Evolutionary conservation across 2,888 invertebrate species (phyloP).

Genomic region (Mythimna albipuncta): DNA sequence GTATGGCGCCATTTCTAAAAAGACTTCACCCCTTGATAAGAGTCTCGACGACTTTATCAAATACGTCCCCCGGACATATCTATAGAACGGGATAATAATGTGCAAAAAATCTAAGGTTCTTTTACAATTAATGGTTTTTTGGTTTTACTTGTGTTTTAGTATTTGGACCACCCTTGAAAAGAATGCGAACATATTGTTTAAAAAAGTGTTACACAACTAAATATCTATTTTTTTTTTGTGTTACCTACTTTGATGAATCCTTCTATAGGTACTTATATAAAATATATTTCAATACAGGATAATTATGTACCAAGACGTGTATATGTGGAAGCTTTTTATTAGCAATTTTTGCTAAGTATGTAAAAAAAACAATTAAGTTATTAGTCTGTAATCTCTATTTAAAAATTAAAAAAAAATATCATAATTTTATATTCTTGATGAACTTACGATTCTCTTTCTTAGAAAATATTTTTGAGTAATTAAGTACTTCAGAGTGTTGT

Average conservation of each 20-base stretch:
- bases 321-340: no score
- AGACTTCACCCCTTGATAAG: constrained; percentile 86
- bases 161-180: constrained; percentile 77
- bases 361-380: no score
- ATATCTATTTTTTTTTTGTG: neutral
- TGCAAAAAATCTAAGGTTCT: constrained; percentile 85
- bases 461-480: no score
- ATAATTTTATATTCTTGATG: neutral
- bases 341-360: no score
- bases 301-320: no score
- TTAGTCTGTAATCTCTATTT: no score
- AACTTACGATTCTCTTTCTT: neutral
- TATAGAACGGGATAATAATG: constrained; percentile 77
- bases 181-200: constrained; percentile 35
- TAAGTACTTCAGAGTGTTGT: no score
- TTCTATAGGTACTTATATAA: no score
- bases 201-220: constrained; percentile 4
- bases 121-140: constrained; percentile 78
- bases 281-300: no score
- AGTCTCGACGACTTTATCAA: constrained; percentile 84
- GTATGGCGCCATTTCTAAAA: constrained; percentile 88
- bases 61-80: constrained; percentile 78
- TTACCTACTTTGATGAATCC: neutral
- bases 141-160: constrained; percentile 68
- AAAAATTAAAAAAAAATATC: neutral